Evolutionary conservation across 2,888 invertebrate species (phyloP), one percentile per base, ranked within the genome.

Genomic region (Gryllus longicercus): DNA sequence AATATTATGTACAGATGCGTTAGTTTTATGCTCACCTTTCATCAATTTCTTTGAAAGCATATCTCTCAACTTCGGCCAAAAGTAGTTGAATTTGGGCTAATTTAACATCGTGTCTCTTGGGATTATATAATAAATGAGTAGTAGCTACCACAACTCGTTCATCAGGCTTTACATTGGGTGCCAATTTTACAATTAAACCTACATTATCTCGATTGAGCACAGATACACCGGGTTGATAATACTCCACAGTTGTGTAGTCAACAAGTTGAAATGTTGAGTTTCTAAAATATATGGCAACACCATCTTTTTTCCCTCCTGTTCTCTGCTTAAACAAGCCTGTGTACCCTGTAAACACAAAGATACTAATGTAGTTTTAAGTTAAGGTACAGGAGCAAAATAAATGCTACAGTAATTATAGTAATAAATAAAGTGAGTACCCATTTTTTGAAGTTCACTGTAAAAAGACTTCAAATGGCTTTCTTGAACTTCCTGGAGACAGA

Each of bases 71-170:
- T 87, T 97, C 96, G 0, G 95, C 92, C 16, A 99, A 88, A 12
- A 99, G 88, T 63, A 96, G 86, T 84, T 95, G 93, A 74, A 94
- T 89, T 88, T 99, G 99, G 0, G 95, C 97, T 51, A 98, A 88
- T 83, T 97, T 92, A 1, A 98, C 92, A 86, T 99, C 98, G 25
- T 94, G 92, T 74, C 99, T 89, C 83, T 89, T 92, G 0, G 96
- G 97, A 89, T 99, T 99, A 87, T 94, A 99, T 14, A 99, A 88
- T 77, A 99, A 89, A 87, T 99, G 99, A 0, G 99, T 99, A 16
- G 96, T 99, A 5, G 96, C 95, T 1, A 99, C 91, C 79, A 95
- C 90, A 75, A 98, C 87, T 2, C 87, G 81, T 18, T 82, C 79
- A 38, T 80, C 84, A 0, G 89, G 88, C 79, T 88, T 84, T 0